Base-by-base conservation (phyloP, 2,888 invertebrate species). In the Trachelus tabidus region DNA sequence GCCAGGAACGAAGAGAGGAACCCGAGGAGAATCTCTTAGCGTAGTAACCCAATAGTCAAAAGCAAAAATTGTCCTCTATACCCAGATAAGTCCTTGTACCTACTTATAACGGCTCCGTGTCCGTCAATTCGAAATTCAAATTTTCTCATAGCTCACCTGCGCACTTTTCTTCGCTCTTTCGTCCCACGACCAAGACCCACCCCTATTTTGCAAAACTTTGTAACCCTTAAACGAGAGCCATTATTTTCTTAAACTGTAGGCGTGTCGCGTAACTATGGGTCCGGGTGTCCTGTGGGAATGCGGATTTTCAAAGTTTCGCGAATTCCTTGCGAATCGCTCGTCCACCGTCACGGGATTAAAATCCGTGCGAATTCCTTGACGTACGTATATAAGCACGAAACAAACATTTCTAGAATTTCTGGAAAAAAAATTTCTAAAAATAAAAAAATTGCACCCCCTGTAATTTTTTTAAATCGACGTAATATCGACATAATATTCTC, bases 161-260 rank as follows among this genome's bases (percentile, higher is more conserved):
- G 30, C 30, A 30, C 31, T 31, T 15, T 33, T 2, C 69, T 30
- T 69, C 69, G 11, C 2, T 40, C 15, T 6, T 6, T 15, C 40
- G 40, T 15, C 15, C 40, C 2, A 15, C 40, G 40, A 40, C 40
- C 40, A 40, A 6, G 40, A 40, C 15, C 40, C 40, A 40, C 40
- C 40, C 40, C 15, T 40, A 40, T 40, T 40, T 40, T 40, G 1
- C 40, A 40, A 40, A 75, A 81, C 79, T 87, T 89, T 89, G 88
- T 90, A 73, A 80, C 79, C 31, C 83, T 84, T 85, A 87, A 89
- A 89, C 87, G 86, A 83, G 81, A 80, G 81, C 83, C 80, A 88
- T 89, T 90, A 88, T 89, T 87, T 87, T 82, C 85, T 85, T 89
- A 89, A 90, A 90, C 85, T 89, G 86, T 87, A 83, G 87, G 88